Evolutionary conservation across 2,888 invertebrate genomes (phyloP), one percentile per base, ranked within the genome.

Genomic region (Leucophenga maculata): DNA sequence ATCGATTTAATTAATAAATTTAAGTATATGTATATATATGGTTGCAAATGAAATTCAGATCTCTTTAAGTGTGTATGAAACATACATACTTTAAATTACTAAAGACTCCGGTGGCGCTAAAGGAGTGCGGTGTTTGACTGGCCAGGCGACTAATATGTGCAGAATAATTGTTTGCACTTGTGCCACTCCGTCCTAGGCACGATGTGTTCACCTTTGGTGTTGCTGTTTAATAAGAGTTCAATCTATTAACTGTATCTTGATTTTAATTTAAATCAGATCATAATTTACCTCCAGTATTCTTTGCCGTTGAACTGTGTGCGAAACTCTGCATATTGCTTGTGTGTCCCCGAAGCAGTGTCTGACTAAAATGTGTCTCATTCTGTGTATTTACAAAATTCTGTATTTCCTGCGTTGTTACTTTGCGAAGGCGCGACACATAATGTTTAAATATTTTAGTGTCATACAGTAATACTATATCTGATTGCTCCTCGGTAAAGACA

Each of bases 381-480:
- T 84, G 83, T 1, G 91, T 90, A 72, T 92, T 91, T 78, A 93
- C 90, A 6, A 89, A 85, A 20, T 92, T 87, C 62, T 60, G 44
- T 20, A 92, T 92, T 88, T 97, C 97, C 75, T 95, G 94, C 26
- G 90, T 86, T 1, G 92, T 91, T 0, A 96, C 92, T 86, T 93
- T 93, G 3, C 97, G 90, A 39, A 97, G 91, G 77, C 91, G 93
- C 90, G 95, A 97, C 2, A 97, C 91, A 11, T 95, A 94, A 89
- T 97, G 97, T 54, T 93, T 91, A 4, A 93, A 93, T 46, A 93
- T 90, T 84, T 93, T 93, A 74, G 91, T 91, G 86, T 97, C 95
- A 79, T 94, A 97, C 0, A 95, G 87, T 74, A 98, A 89, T 72
- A 95, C 93, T 62, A 98, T 90, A 77, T 97, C 96, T 0, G 95